These are phyloP conservation scores for Hymenochirus boettgeri DNA, from an alignment of 2,113 vertebrate genomes.

Conservation along the genomic window DNA sequence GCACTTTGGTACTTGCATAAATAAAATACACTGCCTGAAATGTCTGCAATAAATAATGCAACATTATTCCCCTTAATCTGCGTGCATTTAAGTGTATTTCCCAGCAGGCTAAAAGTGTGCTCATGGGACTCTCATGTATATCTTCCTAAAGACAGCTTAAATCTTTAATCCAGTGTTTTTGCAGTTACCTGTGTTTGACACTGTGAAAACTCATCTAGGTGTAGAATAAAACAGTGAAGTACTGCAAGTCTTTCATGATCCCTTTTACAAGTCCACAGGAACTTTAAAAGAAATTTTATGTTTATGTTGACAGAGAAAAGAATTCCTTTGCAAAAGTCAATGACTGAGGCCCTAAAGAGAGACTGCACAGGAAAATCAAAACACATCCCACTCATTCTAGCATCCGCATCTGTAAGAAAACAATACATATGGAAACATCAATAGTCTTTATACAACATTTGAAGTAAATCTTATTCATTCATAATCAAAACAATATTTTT, in stretches of 20 bases:
- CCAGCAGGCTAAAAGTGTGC: no score
- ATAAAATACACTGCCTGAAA: no score
- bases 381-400: slow-evolving; percentile 50
- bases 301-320: slow-evolving; percentile 61
- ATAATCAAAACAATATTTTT: no score
- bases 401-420: slow-evolving; percentile 54
- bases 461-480: no score
- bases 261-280: slow-evolving; percentile 56
- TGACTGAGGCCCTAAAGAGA: slow-evolving; percentile 48
- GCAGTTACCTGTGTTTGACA: slow-evolving; percentile 61
- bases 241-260: slow-evolving; percentile 75
- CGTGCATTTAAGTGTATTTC: no score
- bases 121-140: no score
- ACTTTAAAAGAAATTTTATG: slow-evolving; percentile 59
- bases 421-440: not conserved
- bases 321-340: slow-evolving; percentile 66
- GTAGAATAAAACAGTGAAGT: slow-evolving; percentile 78
- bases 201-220: slow-evolving; percentile 41
- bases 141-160: no score
- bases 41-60: no score
- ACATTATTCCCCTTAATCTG: no score
- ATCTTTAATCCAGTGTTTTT: no score
- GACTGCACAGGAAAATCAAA: slow-evolving; percentile 46
- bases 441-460: not conserved
- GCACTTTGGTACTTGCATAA: no score